A percentile compares a stretch with the other conserved stretches of the same genome.
Evolutionary conservation across 2,888 invertebrate genomes (phyloP).

Genomic region (Deilephila elpenor): DNA sequence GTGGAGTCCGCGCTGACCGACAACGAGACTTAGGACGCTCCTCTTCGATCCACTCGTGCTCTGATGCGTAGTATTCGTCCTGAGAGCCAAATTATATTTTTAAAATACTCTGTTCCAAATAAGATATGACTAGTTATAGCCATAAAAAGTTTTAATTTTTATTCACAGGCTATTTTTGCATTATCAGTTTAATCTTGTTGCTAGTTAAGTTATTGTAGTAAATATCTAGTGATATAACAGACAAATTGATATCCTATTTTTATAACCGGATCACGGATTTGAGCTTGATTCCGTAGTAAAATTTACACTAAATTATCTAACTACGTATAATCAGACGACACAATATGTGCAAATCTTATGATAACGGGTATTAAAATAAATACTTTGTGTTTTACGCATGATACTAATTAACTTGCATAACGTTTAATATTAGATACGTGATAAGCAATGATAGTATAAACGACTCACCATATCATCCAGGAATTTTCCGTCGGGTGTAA

Average conservation of each 20-base stretch:
- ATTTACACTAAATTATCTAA: not conserved
- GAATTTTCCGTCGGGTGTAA: slow-evolving; percentile 33
- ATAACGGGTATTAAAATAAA: not conserved
- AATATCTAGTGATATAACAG: no score
- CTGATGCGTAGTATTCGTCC: slow-evolving; percentile 68
- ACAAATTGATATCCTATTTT: no score
- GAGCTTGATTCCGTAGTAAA: no score
- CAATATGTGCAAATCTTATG: not conserved
- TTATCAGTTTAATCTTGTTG: no score
- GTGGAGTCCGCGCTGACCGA: slow-evolving; percentile 66
- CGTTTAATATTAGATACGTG: not conserved
- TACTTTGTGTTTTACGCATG: slow-evolving; percentile 1
- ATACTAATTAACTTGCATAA: not conserved
- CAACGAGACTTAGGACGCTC: slow-evolving; percentile 72
- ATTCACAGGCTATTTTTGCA: no score
- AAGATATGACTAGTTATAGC: no score
- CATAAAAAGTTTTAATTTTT: no score
- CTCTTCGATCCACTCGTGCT: slow-evolving; percentile 68
- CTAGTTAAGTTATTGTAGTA: no score
- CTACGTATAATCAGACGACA: not conserved
- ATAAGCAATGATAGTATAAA: slow-evolving; percentile 28
- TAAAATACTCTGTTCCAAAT: slow-evolving; percentile 23
- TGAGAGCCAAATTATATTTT: slow-evolving; percentile 47
- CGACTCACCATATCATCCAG: slow-evolving; percentile 46
- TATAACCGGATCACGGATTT: no score